phyloP scores from a whole-genome alignment of 2,888 invertebrate genomes.

The Trachelus iudaicus region DNA sequence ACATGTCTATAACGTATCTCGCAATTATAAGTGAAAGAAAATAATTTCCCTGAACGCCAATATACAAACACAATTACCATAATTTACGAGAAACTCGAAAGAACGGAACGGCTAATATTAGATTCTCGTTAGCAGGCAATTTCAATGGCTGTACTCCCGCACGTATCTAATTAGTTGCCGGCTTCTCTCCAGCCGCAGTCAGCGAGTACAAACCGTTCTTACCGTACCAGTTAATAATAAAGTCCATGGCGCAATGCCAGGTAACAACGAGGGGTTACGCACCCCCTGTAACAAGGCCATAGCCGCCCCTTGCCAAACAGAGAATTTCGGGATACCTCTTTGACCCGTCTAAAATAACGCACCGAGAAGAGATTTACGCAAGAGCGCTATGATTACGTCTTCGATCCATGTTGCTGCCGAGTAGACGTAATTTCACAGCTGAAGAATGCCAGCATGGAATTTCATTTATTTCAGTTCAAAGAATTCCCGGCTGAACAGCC shows the following conservation, averaged over 20 bases:
- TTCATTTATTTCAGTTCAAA: background rate
- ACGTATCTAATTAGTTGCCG: background rate
- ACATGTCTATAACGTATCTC: background rate
- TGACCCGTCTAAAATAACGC: background rate
- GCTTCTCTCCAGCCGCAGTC: background rate
- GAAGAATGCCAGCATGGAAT: background rate
- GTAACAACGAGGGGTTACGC: background rate
- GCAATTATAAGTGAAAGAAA: background rate
- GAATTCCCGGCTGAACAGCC: background rate
- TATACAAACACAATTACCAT: background rate
- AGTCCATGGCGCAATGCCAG: conserved; percentile 31
- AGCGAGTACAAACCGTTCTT: background rate
- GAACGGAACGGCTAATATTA: background rate
- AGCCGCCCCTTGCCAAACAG: background rate
- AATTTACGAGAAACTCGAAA: background rate
- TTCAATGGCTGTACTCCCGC: background rate
- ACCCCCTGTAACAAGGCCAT: background rate
- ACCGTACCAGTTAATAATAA: conserved; percentile 39
- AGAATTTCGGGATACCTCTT: background rate
- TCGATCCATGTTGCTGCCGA: background rate
- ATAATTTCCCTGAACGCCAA: background rate
- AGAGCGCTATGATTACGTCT: background rate
- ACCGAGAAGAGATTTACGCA: background rate
- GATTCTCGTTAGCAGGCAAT: conserved; percentile 2
- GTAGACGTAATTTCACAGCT: background rate